Evolutionary conservation across 1,140 invertebrate species (phyloP), one percentile per base, ranked within the genome.

Genomic region (Littorina saxatilis): DNA sequence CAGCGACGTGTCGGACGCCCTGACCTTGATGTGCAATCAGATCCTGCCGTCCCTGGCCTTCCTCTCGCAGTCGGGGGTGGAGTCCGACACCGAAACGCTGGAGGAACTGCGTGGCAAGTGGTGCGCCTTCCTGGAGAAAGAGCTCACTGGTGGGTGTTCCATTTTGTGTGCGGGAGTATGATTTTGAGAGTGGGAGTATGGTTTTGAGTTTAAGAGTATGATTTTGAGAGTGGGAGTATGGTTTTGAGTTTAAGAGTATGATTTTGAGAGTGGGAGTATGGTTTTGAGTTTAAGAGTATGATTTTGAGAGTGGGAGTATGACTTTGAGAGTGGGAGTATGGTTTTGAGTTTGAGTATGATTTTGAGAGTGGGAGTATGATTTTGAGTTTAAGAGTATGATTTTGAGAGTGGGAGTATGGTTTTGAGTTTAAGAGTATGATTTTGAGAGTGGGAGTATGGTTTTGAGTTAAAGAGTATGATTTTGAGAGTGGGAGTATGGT

Each of bases 21-120:
- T 90, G 66, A 84, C 83, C 15, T 70, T 86, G 15, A 90, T 91
- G 89, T 87, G 86, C 40, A 75, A 83, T 20, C 83, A 85, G 23
- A 86, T 91, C 68, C 79, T 91, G 20, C 89, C 89, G 11, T 87
- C 89, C 68, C 73, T 90, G 70, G 76, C 86, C 0, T 80, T 83
- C 37, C 77, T 91, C 29, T 80, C 86, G 9, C 70, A 82, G 29
- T 86, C 83, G 4, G 84, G 83, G n/a, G 47, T 82, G 32, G 63
- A 82, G 27, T 86, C 88, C 0, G 89, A 91, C 79, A 82, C 79
- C 0, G 68, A 79, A 63, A 84, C 85, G 9, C 86, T 84, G 17
- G 90, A 91, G 80, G 89, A 89, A 63, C 86, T 90, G 29, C 63
- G 89, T 47, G 89, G 87, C 73, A 88, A 88, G 75, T 91, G 90